Evolutionary conservation across 2,797 vertebrate genomes (phyloP).

Genomic region (Melanitta fusca): DNA sequence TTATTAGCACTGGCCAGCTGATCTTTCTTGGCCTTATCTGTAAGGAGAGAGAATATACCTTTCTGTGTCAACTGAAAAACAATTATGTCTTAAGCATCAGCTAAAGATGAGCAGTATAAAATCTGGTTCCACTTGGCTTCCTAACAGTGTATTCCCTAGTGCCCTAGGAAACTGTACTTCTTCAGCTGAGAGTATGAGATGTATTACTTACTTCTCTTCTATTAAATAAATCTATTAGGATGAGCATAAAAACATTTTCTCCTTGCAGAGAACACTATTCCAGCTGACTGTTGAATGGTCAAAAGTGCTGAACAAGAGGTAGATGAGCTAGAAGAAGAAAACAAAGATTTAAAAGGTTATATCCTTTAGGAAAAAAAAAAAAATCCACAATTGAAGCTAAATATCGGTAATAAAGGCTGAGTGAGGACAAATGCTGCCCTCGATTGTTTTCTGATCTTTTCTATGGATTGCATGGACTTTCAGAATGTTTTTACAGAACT

Average conservation of each 20-base stretch:
- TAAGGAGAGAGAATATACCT: not conserved
- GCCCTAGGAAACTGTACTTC: not conserved
- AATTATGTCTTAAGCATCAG: not conserved
- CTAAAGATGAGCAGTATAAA: not conserved
- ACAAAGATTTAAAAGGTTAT: conserved; percentile 15
- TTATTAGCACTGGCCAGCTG: not conserved
- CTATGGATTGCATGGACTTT: not conserved
- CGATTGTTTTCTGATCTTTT: not conserved
- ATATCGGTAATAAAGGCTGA: not conserved
- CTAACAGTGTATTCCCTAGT: not conserved
- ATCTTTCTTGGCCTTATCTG: not conserved
- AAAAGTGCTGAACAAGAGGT: conserved; percentile 5
- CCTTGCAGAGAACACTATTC: not conserved
- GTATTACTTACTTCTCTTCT: not conserved
- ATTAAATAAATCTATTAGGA: conserved; percentile 17
- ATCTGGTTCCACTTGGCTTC: conserved; percentile 24
- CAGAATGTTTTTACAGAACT: not conserved
- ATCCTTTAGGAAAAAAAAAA: not conserved
- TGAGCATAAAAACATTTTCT: conserved; percentile 8
- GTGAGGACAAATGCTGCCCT: not conserved
- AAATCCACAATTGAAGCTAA: not conserved
- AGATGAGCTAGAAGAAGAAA: not conserved
- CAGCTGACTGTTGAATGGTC: not conserved
- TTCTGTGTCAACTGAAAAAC: not conserved
- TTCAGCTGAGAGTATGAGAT: not conserved